Conservation (phyloP, 2,113 vertebrate species). For the Anguilla japonica region DNA sequence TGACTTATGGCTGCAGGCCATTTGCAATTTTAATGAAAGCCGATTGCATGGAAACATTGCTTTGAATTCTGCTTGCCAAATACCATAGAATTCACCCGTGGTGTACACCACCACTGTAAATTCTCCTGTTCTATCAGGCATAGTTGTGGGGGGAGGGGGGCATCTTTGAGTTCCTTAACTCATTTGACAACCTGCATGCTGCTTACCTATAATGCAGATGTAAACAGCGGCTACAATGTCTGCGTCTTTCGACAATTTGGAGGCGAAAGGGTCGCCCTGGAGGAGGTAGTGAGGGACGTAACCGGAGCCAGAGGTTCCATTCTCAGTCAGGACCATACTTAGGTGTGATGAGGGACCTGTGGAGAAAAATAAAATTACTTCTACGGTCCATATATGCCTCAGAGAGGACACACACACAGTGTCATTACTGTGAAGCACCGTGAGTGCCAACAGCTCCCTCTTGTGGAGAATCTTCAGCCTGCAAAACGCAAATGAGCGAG, state of each 20-base stretch:
- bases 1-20: background rate
- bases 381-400: background rate
- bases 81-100: background rate
- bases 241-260: constrained; percentile 85
- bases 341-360: constrained; percentile 45
- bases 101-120: background rate
- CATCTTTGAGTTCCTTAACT: background rate
- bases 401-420: no score
- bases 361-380: constrained; percentile 22
- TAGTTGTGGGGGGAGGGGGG: no score
- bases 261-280: constrained; percentile 82
- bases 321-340: constrained; percentile 69
- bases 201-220: constrained; percentile 84
- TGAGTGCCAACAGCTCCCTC: no score
- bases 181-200: background rate
- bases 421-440: no score
- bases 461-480: no score
- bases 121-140: background rate
- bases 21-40: no score
- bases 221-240: constrained; percentile 87
- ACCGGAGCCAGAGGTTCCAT: constrained; percentile 59
- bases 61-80: background rate
- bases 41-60: background rate
- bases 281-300: constrained; percentile 73
- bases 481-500: no score